A percentile compares a stretch with the other conserved stretches of the same genome.
These are phyloP conservation scores for Amyelois transitella DNA, from an alignment of 1,140 invertebrate genomes.

Conservation along the genomic window DNA sequence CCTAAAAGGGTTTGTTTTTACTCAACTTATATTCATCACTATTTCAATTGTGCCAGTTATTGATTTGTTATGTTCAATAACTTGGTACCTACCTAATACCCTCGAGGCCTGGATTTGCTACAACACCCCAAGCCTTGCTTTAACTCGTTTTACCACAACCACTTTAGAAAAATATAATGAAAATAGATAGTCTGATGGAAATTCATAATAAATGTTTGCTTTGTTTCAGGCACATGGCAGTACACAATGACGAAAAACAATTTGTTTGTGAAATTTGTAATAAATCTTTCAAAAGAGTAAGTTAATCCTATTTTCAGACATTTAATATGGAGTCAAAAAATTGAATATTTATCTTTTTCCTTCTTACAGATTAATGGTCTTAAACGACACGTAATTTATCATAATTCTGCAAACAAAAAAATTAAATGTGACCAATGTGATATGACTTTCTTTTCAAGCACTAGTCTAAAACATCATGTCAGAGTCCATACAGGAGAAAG, in stretches of 20 bases:
- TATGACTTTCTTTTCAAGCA: conserved; percentile 37
- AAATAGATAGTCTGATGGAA: too few species aligned
- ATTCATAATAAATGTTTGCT: background rate
- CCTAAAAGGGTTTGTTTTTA: conserved; percentile 22
- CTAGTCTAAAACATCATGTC: conserved; percentile 32
- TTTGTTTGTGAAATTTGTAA: conserved; percentile 34
- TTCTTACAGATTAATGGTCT: conserved; percentile 30
- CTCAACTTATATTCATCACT: too few species aligned
- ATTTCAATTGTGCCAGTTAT: too few species aligned
- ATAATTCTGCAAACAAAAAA: conserved; percentile 31
- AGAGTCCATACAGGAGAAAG: conserved; percentile 48
- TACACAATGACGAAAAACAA: conserved; percentile 24
- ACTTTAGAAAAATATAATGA: too few species aligned
- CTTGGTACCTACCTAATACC: too few species aligned
- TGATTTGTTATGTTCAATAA: too few species aligned
- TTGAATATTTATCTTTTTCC: conserved; percentile 6
- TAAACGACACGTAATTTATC: conserved; percentile 28
- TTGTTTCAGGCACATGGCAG: conserved; percentile 33
- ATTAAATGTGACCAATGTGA: conserved; percentile 39
- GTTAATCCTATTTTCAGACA: conserved; percentile 12
- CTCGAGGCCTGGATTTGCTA: too few species aligned
- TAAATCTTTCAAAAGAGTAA: conserved; percentile 43
- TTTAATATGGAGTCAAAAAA: background rate
- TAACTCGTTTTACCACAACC: too few species aligned
- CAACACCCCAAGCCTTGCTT: too few species aligned